Evolutionary conservation across 2,113 vertebrate species (phyloP).

Genomic region (Rhinoptilus africanus): DNA sequence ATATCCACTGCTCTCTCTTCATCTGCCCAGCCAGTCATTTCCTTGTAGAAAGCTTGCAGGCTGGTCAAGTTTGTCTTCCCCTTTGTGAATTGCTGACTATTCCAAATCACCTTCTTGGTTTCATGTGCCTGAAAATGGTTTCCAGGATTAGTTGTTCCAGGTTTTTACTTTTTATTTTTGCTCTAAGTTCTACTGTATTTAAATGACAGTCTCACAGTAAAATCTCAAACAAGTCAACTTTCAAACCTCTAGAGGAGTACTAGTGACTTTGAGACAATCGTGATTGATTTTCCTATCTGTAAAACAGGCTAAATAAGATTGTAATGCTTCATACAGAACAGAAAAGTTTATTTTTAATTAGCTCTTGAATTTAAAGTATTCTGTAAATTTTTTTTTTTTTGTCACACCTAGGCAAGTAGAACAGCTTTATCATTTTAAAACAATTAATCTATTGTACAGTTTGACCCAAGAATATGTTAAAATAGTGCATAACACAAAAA

Average conservation of each 20-base stretch:
- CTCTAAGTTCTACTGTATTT: background rate
- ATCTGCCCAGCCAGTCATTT: too few relatives aligned
- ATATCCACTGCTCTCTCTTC: background rate
- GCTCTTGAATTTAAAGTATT: background rate
- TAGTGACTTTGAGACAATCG: background rate
- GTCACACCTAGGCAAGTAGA: background rate
- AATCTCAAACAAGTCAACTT: background rate
- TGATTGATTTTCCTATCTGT: background rate
- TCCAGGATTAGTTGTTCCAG: background rate
- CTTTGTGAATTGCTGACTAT: background rate
- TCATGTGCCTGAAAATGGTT: background rate
- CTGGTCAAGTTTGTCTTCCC: background rate
- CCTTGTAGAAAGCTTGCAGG: too few relatives aligned
- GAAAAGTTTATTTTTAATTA: background rate
- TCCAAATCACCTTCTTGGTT: background rate
- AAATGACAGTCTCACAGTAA: background rate
- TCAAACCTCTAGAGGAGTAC: background rate
- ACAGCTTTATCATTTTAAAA: background rate
- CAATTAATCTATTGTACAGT: background rate
- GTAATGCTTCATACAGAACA: background rate
- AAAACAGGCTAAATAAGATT: background rate
- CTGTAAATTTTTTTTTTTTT: background rate
- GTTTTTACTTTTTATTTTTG: background rate
- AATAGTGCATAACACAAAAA: background rate
- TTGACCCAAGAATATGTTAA: background rate